phyloP scores from a whole-genome alignment of 2,113 vertebrate species.

The Cacatua alba region DNA sequence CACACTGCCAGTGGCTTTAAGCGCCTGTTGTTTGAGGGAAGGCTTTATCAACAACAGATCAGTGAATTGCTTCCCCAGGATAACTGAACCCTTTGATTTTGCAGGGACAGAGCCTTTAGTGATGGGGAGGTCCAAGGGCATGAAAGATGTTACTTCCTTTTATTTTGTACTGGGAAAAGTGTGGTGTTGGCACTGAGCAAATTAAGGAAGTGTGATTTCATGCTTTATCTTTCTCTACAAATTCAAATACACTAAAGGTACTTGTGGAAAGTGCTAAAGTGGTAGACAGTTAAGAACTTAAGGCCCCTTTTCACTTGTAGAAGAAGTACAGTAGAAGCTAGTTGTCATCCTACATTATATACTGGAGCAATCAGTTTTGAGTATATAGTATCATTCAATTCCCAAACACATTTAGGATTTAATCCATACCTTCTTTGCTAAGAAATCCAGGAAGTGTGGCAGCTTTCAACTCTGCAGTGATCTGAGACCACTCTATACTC shows the following conservation, averaged over 20 bases:
- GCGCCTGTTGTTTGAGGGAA: neutral
- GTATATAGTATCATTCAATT: neutral
- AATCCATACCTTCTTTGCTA: neutral
- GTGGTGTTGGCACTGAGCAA: neutral
- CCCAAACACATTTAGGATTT: neutral
- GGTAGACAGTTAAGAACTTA: neutral
- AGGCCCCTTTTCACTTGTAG: neutral
- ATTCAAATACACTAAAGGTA: neutral
- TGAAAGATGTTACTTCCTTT: neutral
- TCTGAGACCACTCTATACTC: neutral
- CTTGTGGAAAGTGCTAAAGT: conserved; percentile 32
- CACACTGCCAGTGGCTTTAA: fast-evolving
- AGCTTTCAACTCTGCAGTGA: neutral
- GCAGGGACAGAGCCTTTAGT: neutral
- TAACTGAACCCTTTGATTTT: neutral
- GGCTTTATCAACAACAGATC: neutral
- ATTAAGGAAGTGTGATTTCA: conserved; percentile 24
- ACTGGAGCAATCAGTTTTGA: neutral
- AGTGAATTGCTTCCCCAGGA: neutral
- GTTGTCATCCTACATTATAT: neutral
- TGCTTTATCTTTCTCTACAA: neutral
- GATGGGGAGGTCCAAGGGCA: neutral
- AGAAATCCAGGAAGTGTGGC: neutral
- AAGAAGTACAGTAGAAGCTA: neutral
- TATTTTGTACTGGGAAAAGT: neutral